A percentile compares a stretch with the other conserved stretches of the same genome.
Conservation (phyloP, 2,113 vertebrate genomes). For the Verasper variegatus region DNA sequence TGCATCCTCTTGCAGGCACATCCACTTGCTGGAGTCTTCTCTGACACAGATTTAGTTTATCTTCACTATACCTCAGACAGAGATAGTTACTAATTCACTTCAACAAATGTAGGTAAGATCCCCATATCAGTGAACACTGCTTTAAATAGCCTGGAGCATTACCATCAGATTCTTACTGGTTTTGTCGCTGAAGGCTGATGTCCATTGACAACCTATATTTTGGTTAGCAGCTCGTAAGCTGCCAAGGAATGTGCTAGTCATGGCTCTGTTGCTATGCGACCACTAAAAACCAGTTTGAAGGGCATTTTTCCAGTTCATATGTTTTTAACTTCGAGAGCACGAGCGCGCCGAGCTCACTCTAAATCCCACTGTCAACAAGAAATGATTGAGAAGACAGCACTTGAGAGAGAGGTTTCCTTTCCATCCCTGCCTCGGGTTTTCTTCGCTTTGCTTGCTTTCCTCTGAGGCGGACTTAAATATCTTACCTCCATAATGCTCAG, state of each 20-base stretch:
- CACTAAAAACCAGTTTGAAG: constrained; percentile 58
- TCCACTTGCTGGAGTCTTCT: neutral
- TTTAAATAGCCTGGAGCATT: constrained; percentile 57
- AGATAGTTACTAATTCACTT: constrained; percentile 43
- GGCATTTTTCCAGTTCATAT: constrained; percentile 58
- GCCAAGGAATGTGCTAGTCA: constrained; percentile 44
- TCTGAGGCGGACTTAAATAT: constrained; percentile 33
- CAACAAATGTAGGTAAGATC: constrained; percentile 56
- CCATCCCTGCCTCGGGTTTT: neutral
- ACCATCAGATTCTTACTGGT: constrained; percentile 46
- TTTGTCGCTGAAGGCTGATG: constrained; percentile 46
- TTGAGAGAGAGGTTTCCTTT: constrained; percentile 22
- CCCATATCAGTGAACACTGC: constrained; percentile 15
- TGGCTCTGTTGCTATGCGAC: constrained; percentile 72
- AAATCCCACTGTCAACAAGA: constrained; percentile 43
- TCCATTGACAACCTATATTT: constrained; percentile 53
- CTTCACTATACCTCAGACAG: neutral
- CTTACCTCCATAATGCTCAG: constrained; percentile 54
- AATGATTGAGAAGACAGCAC: constrained; percentile 32
- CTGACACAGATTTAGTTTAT: neutral
- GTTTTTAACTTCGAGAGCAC: constrained; percentile 50
- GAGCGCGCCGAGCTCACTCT: constrained; percentile 14
- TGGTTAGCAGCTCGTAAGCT: constrained; percentile 43
- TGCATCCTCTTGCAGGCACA: neutral
- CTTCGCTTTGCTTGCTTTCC: too few relatives aligned